Evolutionary conservation across 2,797 vertebrate species (phyloP).

Genomic region (Taeniopygia guttata): DNA sequence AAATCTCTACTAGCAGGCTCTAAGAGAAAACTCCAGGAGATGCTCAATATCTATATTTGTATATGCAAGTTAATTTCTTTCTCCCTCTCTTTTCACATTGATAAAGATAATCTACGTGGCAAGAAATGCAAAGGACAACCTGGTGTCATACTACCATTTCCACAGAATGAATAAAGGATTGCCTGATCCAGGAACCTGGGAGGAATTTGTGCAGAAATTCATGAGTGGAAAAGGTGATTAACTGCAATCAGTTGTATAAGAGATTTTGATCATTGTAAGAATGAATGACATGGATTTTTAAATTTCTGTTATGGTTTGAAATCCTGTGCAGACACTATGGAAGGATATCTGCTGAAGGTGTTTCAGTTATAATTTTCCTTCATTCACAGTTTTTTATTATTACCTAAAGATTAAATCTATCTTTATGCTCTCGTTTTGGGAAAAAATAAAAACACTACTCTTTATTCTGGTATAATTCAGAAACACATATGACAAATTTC

Average conservation of each 20-base stretch:
- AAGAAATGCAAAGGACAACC: slow-evolving; percentile 91
- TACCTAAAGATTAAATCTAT: neutral
- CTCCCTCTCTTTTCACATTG: neutral
- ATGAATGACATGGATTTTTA: neutral
- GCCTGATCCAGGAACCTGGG: slow-evolving; percentile 87
- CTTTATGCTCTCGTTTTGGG: neutral
- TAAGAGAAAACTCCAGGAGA: neutral
- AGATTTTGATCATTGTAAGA: neutral
- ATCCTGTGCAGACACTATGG: neutral
- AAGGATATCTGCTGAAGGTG: neutral
- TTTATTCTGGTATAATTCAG: neutral
- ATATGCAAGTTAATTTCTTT: neutral
- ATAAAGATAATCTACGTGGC: slow-evolving; percentile 87
- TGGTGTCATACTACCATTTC: slow-evolving; percentile 91
- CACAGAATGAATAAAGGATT: slow-evolving; percentile 84
- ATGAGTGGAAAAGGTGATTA: slow-evolving; percentile 80
- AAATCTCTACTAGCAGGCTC: neutral
- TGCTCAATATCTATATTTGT: neutral
- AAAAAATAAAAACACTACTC: neutral
- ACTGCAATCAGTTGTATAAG: neutral
- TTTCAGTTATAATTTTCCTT: neutral
- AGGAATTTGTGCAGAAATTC: slow-evolving; percentile 83
- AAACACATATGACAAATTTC: neutral
- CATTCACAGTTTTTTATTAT: neutral
- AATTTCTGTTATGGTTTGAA: neutral